Conservation (phyloP, 2,113 vertebrate species). For the Recurvirostra avosetta region DNA sequence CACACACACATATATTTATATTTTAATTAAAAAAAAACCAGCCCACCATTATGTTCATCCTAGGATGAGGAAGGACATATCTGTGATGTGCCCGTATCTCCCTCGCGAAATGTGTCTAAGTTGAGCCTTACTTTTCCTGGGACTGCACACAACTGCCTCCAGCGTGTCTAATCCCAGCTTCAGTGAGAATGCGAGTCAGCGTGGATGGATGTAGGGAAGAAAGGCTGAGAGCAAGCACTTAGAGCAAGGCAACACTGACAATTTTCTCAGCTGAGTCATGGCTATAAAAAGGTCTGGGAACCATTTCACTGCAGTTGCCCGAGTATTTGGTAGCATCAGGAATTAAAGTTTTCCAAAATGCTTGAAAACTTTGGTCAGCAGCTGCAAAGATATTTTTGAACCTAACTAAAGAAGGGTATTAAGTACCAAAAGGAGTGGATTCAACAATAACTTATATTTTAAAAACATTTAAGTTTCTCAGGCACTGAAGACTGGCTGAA, state of each 20-base stretch:
- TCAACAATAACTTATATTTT: not conserved
- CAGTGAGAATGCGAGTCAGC: not conserved
- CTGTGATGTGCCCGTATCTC: not conserved
- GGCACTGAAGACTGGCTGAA: not conserved
- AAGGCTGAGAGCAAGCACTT: not conserved
- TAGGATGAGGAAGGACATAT: not conserved
- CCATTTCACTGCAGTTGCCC: not conserved
- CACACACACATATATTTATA: rapidly evolving
- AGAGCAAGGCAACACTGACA: not conserved
- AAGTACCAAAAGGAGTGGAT: not conserved
- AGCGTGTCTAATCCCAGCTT: not conserved
- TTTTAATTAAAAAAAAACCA: rapidly evolving
- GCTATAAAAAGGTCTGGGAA: not conserved
- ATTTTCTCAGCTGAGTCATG: not conserved
- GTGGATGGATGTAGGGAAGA: not conserved
- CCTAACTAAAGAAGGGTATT: not conserved
- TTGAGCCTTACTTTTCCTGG: not conserved
- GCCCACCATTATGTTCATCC: rapidly evolving
- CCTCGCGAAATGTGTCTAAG: not conserved
- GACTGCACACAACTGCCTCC: not conserved
- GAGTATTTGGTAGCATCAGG: not conserved
- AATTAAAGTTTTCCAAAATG: not conserved
- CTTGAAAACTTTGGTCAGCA: not conserved
- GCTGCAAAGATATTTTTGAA: not conserved
- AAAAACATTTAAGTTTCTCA: not conserved